phyloP scores from a whole-genome alignment of 2,888 invertebrate species.

The Cheilosia soror region DNA sequence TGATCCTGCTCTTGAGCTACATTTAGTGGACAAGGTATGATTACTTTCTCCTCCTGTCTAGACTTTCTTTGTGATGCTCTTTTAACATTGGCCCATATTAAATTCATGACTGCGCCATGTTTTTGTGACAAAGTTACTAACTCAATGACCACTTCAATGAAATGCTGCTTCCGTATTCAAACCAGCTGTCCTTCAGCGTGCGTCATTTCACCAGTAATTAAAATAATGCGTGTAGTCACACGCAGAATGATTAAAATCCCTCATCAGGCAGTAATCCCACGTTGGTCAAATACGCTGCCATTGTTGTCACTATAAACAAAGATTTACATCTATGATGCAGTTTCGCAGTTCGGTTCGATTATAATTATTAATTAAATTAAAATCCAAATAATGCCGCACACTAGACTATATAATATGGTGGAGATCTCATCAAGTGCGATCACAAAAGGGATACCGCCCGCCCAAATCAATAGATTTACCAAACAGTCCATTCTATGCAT shows the following conservation, averaged over 20 bases:
- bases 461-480: background rate
- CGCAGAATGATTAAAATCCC: slow-evolving; percentile 45
- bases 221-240: background rate
- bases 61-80: too few species aligned
- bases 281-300: slow-evolving; percentile 50
- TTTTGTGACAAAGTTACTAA: too few species aligned
- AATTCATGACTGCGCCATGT: too few species aligned
- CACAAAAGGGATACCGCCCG: slow-evolving; percentile 9
- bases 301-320: slow-evolving; percentile 39
- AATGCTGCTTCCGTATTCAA: too few species aligned
- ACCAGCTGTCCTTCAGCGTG: background rate
- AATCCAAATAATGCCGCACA: slow-evolving; percentile 44
- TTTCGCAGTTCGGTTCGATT: slow-evolving; percentile 20
- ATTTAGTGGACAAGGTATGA: too few species aligned
- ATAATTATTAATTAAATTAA: slow-evolving; percentile 70
- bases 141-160: too few species aligned
- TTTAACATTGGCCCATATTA: too few species aligned
- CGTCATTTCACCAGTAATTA: slow-evolving; percentile 6
- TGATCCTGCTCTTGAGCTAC: too few species aligned
- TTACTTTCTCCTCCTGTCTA: too few species aligned
- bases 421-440: slow-evolving; percentile 27
- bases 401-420: slow-evolving; percentile 2
- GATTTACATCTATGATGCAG: slow-evolving; percentile 36
- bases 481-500: background rate
- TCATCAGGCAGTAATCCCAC: slow-evolving; percentile 57